Percentiles rank a stretch among this genome's conserved stretches.
phyloP scores from a whole-genome alignment of 2,797 vertebrate genomes.

The Fistularia commersonii region DNA sequence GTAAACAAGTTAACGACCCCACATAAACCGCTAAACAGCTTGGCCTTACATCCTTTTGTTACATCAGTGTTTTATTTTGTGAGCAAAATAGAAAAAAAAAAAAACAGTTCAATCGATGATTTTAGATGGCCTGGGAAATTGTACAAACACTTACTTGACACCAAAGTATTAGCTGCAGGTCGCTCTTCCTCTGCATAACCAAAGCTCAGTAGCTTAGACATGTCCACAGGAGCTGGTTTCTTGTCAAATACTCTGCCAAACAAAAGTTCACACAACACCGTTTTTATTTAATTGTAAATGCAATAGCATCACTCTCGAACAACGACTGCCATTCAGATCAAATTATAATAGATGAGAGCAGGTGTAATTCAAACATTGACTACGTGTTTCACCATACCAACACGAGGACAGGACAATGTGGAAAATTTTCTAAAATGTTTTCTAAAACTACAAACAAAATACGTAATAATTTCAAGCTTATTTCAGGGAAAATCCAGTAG shows the following conservation, averaged over 20 bases:
- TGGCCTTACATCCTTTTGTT: conserved; percentile 24
- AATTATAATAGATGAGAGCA: too few species aligned
- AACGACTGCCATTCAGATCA: too few species aligned
- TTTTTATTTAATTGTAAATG: background rate
- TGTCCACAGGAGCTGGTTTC: conserved; percentile 62
- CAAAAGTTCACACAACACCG: background rate
- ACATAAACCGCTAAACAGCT: conserved; percentile 7
- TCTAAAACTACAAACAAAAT: too few species aligned
- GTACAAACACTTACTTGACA: conserved; percentile 41
- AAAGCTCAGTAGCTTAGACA: conserved; percentile 75
- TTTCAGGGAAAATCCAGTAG: too few species aligned
- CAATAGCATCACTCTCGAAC: too few species aligned
- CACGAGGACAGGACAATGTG: too few species aligned
- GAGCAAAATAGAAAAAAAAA: background rate
- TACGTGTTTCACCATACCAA: too few species aligned
- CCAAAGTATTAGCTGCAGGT: conserved; percentile 19
- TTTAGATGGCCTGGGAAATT: background rate
- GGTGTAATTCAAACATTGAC: too few species aligned
- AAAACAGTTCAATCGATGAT: conserved; percentile 7
- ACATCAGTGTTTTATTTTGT: too few species aligned
- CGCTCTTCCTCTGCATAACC: conserved; percentile 62
- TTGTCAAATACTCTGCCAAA: conserved; percentile 58
- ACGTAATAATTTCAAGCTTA: too few species aligned
- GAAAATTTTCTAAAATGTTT: too few species aligned
- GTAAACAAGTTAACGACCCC: too few species aligned